Conservation (phyloP, 1,140 invertebrate species). For the Drosophila micromelanica region DNA sequence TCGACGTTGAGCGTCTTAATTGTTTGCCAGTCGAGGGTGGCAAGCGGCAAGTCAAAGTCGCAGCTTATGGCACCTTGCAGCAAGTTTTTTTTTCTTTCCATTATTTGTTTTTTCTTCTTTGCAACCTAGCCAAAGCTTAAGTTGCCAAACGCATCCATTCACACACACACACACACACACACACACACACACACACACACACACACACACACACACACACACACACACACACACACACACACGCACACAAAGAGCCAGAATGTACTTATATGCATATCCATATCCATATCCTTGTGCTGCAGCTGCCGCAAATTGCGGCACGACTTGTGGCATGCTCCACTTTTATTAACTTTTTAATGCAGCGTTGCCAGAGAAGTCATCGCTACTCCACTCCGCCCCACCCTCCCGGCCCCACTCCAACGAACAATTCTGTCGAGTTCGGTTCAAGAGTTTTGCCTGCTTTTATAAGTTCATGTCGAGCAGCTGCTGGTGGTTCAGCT, state of each 20-base stretch:
- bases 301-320: constrained; percentile 80
- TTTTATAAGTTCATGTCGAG: too few species aligned
- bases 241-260: too few species aligned
- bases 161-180: constrained; percentile 21
- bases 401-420: too few species aligned
- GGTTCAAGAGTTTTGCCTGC: too few species aligned
- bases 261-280: constrained; percentile 68
- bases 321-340: constrained; percentile 81
- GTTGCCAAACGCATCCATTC: not conserved
- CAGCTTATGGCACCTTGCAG: constrained; percentile 68
- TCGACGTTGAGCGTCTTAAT: constrained; percentile 63
- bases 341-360: constrained; percentile 83
- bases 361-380: constrained; percentile 45
- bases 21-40: constrained; percentile 57
- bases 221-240: constrained; percentile 19
- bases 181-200: constrained; percentile 19
- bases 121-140: constrained; percentile 25
- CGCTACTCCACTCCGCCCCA: not conserved
- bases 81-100: constrained; percentile 44
- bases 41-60: constrained; percentile 62
- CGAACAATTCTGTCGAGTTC: too few species aligned
- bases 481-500: too few species aligned
- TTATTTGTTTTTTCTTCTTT: not conserved
- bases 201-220: constrained; percentile 17
- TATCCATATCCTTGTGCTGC: constrained; percentile 62